phyloP scores from a whole-genome alignment of 2,797 vertebrate genomes.

The Manis crassicaudata region DNA sequence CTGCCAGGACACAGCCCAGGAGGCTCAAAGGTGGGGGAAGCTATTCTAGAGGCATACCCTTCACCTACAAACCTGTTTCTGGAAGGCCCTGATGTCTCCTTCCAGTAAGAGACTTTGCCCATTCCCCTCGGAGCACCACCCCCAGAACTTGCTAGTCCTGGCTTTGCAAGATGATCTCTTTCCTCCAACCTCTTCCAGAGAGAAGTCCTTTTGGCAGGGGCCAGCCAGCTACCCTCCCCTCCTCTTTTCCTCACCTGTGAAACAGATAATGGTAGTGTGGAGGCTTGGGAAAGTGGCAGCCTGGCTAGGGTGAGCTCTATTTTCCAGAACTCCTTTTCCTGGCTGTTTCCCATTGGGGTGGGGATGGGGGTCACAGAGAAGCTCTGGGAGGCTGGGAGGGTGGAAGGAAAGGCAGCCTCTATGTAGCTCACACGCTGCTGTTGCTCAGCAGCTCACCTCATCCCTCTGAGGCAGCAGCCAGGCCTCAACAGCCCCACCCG shows the following conservation, averaged over 20 bases:
- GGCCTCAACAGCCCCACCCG: too few species aligned
- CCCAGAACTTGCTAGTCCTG: background rate
- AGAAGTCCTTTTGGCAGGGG: background rate
- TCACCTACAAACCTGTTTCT: background rate
- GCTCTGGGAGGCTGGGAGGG: background rate
- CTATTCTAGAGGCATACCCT: background rate
- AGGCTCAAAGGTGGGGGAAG: background rate
- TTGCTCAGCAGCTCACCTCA: background rate
- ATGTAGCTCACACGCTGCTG: accelerated
- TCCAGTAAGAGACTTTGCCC: background rate
- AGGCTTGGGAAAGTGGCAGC: too few species aligned
- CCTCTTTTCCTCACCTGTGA: background rate
- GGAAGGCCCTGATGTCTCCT: background rate
- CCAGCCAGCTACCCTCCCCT: background rate
- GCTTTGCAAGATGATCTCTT: background rate
- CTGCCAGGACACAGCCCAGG: background rate
- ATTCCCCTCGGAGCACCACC: background rate
- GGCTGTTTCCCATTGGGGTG: background rate
- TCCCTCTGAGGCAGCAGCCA: background rate
- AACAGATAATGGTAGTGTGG: background rate
- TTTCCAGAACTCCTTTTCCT: background rate
- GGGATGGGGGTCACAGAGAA: background rate
- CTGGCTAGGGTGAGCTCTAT: background rate
- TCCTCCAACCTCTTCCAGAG: background rate
- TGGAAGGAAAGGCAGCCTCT: background rate